A percentile compares a stretch with the other conserved stretches of the same genome.
phyloP scores from a whole-genome alignment of 2,888 invertebrate species.

The Phania funesta region DNA sequence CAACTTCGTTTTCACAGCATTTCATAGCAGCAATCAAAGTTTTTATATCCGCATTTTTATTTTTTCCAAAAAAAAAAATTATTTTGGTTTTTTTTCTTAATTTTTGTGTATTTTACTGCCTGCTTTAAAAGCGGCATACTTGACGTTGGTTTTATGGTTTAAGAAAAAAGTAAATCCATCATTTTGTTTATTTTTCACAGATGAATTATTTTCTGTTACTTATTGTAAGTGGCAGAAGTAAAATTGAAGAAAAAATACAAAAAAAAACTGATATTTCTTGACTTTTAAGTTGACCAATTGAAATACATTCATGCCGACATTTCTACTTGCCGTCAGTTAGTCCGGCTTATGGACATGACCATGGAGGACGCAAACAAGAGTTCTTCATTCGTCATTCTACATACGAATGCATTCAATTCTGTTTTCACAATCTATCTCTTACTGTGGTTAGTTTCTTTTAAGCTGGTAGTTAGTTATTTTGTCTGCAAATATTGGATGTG shows the following conservation, averaged over 20 bases:
- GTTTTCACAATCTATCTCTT: conserved; percentile 25
- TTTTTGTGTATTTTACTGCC: not conserved
- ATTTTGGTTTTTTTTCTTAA: not conserved
- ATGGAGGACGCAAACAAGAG: conserved; percentile 4
- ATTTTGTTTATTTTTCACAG: conserved; percentile 55
- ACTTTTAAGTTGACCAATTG: conserved; percentile 57
- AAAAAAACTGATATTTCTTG: conserved; percentile 42
- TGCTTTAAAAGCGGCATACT: conserved; percentile 56
- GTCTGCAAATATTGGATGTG: conserved; percentile 52
- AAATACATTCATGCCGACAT: conserved; percentile 37
- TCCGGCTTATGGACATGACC: conserved; percentile 40
- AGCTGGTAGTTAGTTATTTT: not conserved
- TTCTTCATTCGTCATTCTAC: conserved; percentile 15
- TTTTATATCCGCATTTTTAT: conserved; percentile 57
- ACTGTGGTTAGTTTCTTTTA: not conserved
- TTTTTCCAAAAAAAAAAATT: conserved; percentile 9
- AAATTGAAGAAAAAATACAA: not conserved
- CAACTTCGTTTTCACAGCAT: not conserved
- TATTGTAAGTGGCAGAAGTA: conserved; percentile 33
- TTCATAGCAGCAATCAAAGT: conserved; percentile 46
- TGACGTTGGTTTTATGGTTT: conserved; percentile 46
- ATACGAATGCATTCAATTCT: conserved; percentile 58
- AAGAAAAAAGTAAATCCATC: conserved; percentile 47
- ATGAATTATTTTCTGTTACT: conserved; percentile 58
- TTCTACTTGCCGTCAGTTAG: conserved; percentile 1